These are phyloP conservation scores for Heliconius hewitsoni DNA, from an alignment of 1,140 invertebrate species.

Conservation along the genomic window DNA sequence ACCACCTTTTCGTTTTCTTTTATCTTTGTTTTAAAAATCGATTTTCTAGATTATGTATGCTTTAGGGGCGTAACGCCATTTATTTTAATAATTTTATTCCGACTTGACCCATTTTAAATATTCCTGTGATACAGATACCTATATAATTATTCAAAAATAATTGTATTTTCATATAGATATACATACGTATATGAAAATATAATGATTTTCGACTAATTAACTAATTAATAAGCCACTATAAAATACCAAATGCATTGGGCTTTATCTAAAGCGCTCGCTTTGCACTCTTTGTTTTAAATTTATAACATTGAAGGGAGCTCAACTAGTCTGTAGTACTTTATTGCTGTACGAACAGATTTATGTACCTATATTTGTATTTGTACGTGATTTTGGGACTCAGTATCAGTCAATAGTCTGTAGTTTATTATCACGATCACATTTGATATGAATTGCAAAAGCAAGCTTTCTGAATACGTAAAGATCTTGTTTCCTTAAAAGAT, in stretches of 20 bases:
- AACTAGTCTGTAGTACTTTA: slow-evolving; percentile 12
- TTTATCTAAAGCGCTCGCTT: neutral
- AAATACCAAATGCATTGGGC: neutral
- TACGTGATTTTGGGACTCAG: slow-evolving; percentile 20
- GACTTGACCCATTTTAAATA: too few relatives aligned
- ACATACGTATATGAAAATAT: too few relatives aligned
- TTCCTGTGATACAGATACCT: too few relatives aligned
- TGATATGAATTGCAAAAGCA: neutral
- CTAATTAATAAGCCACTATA: too few relatives aligned
- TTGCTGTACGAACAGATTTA: slow-evolving; percentile 28
- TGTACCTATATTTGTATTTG: slow-evolving; percentile 16
- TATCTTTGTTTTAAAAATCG: too few relatives aligned
- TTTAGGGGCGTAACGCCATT: too few relatives aligned
- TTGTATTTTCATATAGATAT: too few relatives aligned
- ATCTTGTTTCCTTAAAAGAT: neutral
- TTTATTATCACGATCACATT: slow-evolving; percentile 4
- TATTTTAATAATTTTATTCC: too few relatives aligned
- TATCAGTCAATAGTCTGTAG: slow-evolving; percentile 21
- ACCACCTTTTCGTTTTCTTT: too few relatives aligned
- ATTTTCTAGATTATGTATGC: too few relatives aligned
- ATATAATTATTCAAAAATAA: too few relatives aligned
- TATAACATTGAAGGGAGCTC: slow-evolving; percentile 4
- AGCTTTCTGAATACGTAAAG: neutral
- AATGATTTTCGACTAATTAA: too few relatives aligned
- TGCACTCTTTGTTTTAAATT: slow-evolving; percentile 3